These are phyloP conservation scores for Eremophila alpestris DNA, from an alignment of 2,797 vertebrate genomes.

Conservation along the genomic window DNA sequence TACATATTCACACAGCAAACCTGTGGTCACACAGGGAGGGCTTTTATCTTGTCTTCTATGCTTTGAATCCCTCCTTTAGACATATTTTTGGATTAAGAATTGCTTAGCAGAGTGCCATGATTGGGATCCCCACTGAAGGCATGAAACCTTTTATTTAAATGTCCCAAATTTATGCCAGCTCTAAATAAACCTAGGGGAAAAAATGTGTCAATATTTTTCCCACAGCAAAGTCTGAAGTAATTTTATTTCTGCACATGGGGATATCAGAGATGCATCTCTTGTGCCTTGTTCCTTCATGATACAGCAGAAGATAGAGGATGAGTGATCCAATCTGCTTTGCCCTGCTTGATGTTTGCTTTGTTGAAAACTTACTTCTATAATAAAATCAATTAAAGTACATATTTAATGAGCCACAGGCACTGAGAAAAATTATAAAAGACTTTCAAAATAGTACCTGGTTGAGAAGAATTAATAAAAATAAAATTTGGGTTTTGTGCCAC, in stretches of 20 bases:
- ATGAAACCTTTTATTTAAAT: neutral
- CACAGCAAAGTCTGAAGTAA: neutral
- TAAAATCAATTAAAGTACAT: neutral
- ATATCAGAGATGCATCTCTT: neutral
- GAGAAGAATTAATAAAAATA: neutral
- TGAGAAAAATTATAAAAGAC: neutral
- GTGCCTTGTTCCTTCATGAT: neutral
- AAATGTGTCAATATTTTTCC: neutral
- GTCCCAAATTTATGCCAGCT: neutral
- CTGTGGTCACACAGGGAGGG: neutral
- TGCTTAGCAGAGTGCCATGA: neutral
- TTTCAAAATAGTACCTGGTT: neutral
- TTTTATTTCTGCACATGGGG: neutral
- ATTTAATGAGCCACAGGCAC: neutral
- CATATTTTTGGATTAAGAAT: neutral
- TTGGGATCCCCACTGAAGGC: neutral
- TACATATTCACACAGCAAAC: neutral
- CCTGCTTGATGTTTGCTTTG: neutral
- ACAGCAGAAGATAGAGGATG: neutral
- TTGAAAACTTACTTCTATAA: slow-evolving; percentile 14
- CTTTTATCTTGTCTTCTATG: neutral
- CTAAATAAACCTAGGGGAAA: neutral
- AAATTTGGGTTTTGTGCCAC: neutral
- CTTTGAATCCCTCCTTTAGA: neutral
- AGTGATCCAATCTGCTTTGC: slow-evolving; percentile 1